A percentile compares a stretch with the other conserved stretches of the same genome.
Conservation (phyloP, 2,113 vertebrate species). For the Egretta garzetta region DNA sequence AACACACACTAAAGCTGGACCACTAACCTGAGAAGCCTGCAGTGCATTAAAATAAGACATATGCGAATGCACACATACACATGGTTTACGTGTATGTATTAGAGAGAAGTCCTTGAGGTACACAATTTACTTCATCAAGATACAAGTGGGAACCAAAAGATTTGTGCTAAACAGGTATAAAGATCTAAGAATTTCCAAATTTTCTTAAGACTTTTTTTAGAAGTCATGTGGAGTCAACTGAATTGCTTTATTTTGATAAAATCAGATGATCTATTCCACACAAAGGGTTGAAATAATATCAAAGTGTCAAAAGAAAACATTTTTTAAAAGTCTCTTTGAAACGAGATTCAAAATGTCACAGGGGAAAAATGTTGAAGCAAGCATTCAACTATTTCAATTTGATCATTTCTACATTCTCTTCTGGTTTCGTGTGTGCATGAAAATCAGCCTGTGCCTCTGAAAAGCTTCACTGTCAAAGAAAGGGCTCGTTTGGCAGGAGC, state of each 20-base stretch:
- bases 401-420: background rate
- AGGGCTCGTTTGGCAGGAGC: background rate
- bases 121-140: background rate
- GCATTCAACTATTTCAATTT: conserved; percentile 26
- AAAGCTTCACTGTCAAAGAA: background rate
- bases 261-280: conserved; percentile 39
- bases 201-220: background rate
- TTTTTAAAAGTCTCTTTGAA: conserved; percentile 26
- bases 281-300: conserved; percentile 44
- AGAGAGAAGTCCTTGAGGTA: background rate
- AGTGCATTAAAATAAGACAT: background rate
- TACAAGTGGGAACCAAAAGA: background rate
- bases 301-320: conserved; percentile 63
- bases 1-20: background rate
- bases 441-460: background rate
- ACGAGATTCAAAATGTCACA: conserved; percentile 45
- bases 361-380: conserved; percentile 45
- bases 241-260: conserved; percentile 63
- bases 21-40: background rate
- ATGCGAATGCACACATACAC: background rate
- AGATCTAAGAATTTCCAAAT: background rate
- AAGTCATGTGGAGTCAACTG: background rate
- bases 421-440: background rate
- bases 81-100: background rate
- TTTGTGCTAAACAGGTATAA: background rate